Conservation (phyloP, 2,113 vertebrate species). For the Engraulis encrasicolus region DNA sequence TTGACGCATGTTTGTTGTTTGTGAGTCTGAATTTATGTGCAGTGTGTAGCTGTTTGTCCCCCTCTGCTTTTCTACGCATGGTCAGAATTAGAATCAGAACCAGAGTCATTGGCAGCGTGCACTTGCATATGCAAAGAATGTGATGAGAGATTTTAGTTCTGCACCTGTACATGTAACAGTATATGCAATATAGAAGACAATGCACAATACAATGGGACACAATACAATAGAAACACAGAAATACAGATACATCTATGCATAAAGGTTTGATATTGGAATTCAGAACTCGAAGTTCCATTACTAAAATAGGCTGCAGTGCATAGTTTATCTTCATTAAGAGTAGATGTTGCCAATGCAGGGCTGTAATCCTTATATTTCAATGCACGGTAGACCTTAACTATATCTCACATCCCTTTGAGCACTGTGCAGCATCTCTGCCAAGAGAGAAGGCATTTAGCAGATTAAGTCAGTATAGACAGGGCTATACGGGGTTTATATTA, state of each 20-base stretch:
- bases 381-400: no score
- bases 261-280: not conserved
- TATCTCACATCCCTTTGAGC: not conserved
- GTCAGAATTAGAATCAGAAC: no score
- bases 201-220: no score
- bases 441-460: not conserved
- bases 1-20: constrained; percentile 6
- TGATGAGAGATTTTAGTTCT: no score
- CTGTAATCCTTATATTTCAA: not conserved
- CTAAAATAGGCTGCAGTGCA: not conserved
- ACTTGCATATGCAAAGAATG: no score
- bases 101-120: no score
- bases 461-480: not conserved
- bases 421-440: not conserved
- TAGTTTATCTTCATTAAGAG: not conserved
- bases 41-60: not conserved
- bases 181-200: no score
- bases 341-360: not conserved
- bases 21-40: no score
- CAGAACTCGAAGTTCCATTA: not conserved
- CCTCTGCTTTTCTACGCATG: not conserved
- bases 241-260: not conserved
- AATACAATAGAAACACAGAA: not conserved
- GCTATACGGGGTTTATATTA: not conserved
- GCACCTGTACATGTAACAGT: no score